phyloP scores from a whole-genome alignment of 1,140 invertebrate genomes.

The Galleria mellonella region DNA sequence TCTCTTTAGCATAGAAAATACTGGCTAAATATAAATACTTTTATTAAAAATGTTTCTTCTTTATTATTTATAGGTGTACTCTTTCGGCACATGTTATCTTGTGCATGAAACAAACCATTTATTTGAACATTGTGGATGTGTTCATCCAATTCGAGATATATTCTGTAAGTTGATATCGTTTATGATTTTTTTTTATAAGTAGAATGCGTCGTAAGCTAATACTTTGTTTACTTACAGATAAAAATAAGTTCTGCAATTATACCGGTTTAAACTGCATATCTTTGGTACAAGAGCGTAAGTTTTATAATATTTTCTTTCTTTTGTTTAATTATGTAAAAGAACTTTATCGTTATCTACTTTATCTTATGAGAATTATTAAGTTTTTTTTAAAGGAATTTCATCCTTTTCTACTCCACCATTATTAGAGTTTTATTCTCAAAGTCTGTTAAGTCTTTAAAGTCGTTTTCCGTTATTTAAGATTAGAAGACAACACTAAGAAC shows the following conservation, averaged over 20 bases:
- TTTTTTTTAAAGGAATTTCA: no score
- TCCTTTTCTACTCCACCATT: no score
- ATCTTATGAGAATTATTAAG: no score
- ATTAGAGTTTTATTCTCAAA: no score
- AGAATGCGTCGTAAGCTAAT: neutral
- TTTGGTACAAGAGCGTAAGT: constrained; percentile 63
- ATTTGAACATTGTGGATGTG: constrained; percentile 64
- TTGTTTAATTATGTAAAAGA: neutral
- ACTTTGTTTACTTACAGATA: constrained; percentile 42
- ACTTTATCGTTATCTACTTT: no score
- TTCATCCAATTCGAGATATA: constrained; percentile 69
- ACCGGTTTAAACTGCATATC: constrained; percentile 70
- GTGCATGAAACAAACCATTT: constrained; percentile 62
- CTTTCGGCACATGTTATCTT: constrained; percentile 72
- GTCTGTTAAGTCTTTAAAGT: no score
- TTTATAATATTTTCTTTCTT: neutral
- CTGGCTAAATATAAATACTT: no score
- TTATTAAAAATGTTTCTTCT: no score
- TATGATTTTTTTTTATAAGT: neutral
- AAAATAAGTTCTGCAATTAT: constrained; percentile 60
- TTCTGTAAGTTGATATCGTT: constrained; percentile 30
- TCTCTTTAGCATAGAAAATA: no score
- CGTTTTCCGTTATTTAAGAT: no score
- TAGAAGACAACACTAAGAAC: no score
- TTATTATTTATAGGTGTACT: constrained; percentile 53